phyloP scores from a whole-genome alignment of 2,113 vertebrate genomes.

The Ardeotis arabs region DNA sequence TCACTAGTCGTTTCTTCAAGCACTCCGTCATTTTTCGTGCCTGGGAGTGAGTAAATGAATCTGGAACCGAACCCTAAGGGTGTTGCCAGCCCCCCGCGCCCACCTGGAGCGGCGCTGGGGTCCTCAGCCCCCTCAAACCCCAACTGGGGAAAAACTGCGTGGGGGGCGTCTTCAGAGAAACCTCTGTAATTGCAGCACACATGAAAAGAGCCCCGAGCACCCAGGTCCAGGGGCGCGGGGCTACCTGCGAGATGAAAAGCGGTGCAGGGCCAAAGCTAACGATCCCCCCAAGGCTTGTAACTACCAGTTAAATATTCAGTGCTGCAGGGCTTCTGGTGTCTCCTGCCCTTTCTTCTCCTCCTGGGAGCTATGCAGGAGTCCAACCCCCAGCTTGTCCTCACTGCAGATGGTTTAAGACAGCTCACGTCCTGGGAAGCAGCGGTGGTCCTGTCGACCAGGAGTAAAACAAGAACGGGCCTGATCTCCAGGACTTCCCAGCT shows the following conservation, averaged over 20 bases:
- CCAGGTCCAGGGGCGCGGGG: neutral
- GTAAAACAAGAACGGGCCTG: neutral
- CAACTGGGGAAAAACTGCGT: neutral
- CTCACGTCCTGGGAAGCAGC: neutral
- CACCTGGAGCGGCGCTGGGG: neutral
- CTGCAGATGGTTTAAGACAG: neutral
- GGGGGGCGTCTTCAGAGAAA: conserved; percentile 30
- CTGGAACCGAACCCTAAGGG: neutral
- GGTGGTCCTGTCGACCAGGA: neutral
- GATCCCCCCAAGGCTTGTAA: neutral
- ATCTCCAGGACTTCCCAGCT: neutral
- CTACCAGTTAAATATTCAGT: neutral
- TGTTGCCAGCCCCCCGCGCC: neutral
- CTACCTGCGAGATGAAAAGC: neutral
- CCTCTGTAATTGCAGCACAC: neutral
- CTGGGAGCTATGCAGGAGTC: neutral
- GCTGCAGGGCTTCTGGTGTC: neutral
- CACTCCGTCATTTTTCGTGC: fast-evolving
- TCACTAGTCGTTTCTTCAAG: neutral
- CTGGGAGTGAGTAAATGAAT: neutral
- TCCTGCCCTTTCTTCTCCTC: conserved; percentile 12
- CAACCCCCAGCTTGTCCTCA: neutral
- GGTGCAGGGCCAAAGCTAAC: neutral
- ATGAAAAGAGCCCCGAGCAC: neutral
- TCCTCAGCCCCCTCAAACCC: neutral